A percentile compares a stretch with the other conserved stretches of the same genome.
Evolutionary conservation across 2,888 invertebrate genomes (phyloP).

Genomic region (Vesta saturnalis): DNA sequence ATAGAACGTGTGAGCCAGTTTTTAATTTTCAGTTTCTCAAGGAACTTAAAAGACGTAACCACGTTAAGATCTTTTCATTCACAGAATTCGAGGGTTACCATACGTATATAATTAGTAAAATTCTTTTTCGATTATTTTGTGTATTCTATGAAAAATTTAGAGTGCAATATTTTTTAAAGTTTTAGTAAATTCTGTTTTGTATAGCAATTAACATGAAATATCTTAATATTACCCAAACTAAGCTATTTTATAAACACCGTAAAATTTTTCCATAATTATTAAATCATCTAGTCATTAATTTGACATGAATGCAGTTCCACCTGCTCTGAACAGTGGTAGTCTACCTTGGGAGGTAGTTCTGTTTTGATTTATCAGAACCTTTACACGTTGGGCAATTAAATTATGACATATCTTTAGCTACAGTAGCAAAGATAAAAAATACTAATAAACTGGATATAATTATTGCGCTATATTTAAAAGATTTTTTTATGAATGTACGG

Average conservation of each 20-base stretch:
- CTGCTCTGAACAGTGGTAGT: background rate
- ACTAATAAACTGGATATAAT: background rate
- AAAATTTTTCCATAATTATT: too few relatives aligned
- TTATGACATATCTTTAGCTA: background rate
- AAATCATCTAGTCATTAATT: background rate
- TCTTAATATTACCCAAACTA: too few relatives aligned
- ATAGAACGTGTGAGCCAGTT: constrained; percentile 34
- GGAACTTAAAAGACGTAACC: constrained; percentile 11
- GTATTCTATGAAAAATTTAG: background rate
- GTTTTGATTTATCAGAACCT: background rate
- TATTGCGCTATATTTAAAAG: background rate
- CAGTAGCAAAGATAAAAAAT: background rate
- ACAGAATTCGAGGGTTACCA: constrained; percentile 21
- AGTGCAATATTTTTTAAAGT: too few relatives aligned
- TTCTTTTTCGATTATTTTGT: background rate
- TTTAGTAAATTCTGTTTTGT: too few relatives aligned
- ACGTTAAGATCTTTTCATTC: constrained; percentile 9
- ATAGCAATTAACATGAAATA: too few relatives aligned
- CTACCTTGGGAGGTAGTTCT: background rate
- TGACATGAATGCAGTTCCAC: background rate
- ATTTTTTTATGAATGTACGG: too few relatives aligned
- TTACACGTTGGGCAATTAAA: background rate
- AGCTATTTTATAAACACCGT: too few relatives aligned
- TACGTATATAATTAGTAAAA: constrained; percentile 18
- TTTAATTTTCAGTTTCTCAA: constrained; percentile 30